Evolutionary conservation across 2,888 invertebrate species (phyloP).

Genomic region (Zygaena filipendulae): DNA sequence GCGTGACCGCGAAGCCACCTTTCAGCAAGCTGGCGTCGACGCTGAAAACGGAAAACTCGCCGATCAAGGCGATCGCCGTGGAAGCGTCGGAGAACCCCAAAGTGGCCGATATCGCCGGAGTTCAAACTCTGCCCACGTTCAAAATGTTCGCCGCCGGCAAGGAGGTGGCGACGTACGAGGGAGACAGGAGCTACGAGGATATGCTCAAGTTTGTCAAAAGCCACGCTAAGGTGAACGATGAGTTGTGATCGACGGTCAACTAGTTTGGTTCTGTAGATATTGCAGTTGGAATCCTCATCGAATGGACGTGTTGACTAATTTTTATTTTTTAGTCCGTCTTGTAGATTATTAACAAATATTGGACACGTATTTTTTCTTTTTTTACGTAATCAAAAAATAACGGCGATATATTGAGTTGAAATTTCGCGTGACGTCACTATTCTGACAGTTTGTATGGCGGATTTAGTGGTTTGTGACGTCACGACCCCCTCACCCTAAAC

Average conservation of each 20-base stretch:
- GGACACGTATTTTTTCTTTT: too few relatives aligned
- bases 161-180: conserved; percentile 63
- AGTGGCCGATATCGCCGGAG: conserved; percentile 67
- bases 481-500: too few relatives aligned
- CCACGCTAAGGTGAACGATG: conserved; percentile 39
- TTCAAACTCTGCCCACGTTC: conserved; percentile 76
- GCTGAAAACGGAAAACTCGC: conserved; percentile 41
- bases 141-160: conserved; percentile 70
- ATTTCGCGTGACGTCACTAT: too few relatives aligned
- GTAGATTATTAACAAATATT: too few relatives aligned
- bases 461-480: too few relatives aligned
- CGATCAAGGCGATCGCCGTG: conserved; percentile 64
- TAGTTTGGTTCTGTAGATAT: too few relatives aligned
- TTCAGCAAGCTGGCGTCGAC: conserved; percentile 68
- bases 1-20: conserved; percentile 74
- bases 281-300: too few relatives aligned
- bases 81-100: conserved; percentile 74
- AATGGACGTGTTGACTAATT: too few relatives aligned
- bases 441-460: too few relatives aligned
- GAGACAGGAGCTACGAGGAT: conserved; percentile 63
- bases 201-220: conserved; percentile 59
- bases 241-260: conserved; percentile 53
- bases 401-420: too few relatives aligned
- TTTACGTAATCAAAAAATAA: too few relatives aligned
- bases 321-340: too few relatives aligned